Base-by-base conservation (phyloP, 2,888 invertebrate species). In the Lasioglossum calceatum region DNA sequence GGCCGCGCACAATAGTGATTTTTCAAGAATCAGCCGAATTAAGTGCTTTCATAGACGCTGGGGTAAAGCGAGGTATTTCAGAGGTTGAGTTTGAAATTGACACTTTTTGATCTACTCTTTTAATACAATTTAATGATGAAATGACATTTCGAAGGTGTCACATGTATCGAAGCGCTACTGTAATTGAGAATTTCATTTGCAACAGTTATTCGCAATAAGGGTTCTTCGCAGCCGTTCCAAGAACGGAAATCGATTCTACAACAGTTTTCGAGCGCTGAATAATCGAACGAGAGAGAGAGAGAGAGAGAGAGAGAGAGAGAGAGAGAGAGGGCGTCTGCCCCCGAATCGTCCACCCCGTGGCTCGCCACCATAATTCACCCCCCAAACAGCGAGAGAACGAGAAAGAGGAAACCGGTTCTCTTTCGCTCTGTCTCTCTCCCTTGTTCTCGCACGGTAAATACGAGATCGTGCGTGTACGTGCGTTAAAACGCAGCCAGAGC, bases 401-500 rank as follows among this genome's bases (percentile, higher is more conserved):
- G 16, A 23, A 32, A 19, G 4, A 19, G 67, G 67, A 67, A 64
- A 64, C 61, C 67, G 67, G 67, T 67, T 67, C 32, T 19, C 67
- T 23, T 36, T 67, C 61, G 23, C 36, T 67, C 32, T 16, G 2
- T 36, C 67, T 36, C 67, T 67, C 36, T 23, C 32, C 67, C 67
- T 67, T 36, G 67, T 67, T 67, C 67, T 36, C 67, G 67, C 4
- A 36, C 67, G 67, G 74, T 67, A 58, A 50, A 54, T 36, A 70
- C 50, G 79, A 72, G 61, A 67, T 67, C 19, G 67, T 36, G 36
- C 39, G 64, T 61, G 70, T 50, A 70, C 32, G 76, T 67, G 73
- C 71, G 67, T 74, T 67, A 72, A n/a, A 42, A n/a, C 71, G 71
- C 71, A 73, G 83, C 54, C 75, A 73, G 61, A 67, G 74, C 32